Percentiles rank a stretch among this genome's conserved stretches.
These are phyloP conservation scores for Ridgeia piscesae DNA, from an alignment of 1,140 invertebrate genomes.

Conservation along the genomic window DNA sequence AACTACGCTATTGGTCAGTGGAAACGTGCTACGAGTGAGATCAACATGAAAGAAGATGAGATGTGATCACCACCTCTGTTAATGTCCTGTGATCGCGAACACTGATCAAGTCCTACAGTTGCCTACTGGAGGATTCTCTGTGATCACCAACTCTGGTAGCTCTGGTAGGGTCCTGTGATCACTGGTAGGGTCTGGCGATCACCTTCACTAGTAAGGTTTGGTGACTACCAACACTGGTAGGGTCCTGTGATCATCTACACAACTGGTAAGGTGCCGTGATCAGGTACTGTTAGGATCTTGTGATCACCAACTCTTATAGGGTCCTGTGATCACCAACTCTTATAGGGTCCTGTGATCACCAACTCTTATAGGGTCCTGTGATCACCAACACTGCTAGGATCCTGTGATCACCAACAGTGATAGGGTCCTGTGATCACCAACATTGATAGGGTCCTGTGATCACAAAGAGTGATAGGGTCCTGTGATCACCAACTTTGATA, in stretches of 20 bases:
- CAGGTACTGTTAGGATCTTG: constrained; percentile 49
- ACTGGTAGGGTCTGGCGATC: constrained; percentile 44
- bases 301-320: too few relatives aligned
- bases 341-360: background rate
- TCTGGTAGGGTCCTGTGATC: constrained; percentile 43
- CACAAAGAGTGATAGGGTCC: constrained; percentile 21
- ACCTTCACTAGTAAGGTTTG: constrained; percentile 55
- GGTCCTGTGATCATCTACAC: constrained; percentile 48
- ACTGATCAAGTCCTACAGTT: too few relatives aligned
- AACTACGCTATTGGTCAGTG: background rate
- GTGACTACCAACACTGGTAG: too few relatives aligned
- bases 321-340: too few relatives aligned
- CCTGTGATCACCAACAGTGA: constrained; percentile 41
- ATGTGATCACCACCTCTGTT: too few relatives aligned
- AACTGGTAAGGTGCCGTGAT: background rate
- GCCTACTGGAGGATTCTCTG: too few relatives aligned
- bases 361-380: constrained; percentile 46
- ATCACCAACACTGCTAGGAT: constrained; percentile 53
- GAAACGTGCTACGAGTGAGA: background rate
- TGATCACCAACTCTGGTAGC: background rate
- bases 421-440: constrained; percentile 55
- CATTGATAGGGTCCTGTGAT: constrained; percentile 53
- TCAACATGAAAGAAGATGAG: background rate
- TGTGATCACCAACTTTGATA: constrained; percentile 47
- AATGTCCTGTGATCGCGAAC: constrained; percentile 43